Evolutionary conservation across 2,113 vertebrate species (phyloP), one percentile per base, ranked within the genome.

Genomic region (Cepphus grylle): DNA sequence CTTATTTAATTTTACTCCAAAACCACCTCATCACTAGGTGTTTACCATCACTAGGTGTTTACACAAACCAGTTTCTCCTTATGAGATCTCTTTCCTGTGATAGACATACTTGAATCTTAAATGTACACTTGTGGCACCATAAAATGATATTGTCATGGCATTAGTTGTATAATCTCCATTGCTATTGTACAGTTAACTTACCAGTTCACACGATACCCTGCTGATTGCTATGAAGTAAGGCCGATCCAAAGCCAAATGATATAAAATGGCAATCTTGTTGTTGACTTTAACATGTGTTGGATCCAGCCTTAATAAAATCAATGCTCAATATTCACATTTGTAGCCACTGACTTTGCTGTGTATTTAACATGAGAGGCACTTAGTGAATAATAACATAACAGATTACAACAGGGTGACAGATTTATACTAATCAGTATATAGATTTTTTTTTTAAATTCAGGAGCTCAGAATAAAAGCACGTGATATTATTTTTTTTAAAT

Each of bases 21-120:
- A 52, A 40, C 3, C 3, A 71, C 11, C 5, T 11, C 6, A 27
- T 34, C 19, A 14, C 10, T n/a, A 56, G 0, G 6, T n/a, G 1
- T 56, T 81, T 74, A 53, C 12, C 6, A 27, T 34, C 19, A 14
- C 10, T n/a, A 56, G 0, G 6, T n/a, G 1, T 56, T 81, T 74
- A 53, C 4, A 5, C 1, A 34, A 47, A 21, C 4, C 3, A 52
- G 1, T 30, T 77, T 29, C 23, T 66, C 22, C 8, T 87, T 15
- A 30, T 56, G 14, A 47, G 16, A 8, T 27, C 4, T 81, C 23
- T 50, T 82, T 65, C 17, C 34, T n/a, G 12, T 40, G 11, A 10
- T 21, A 65, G 8, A 86, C 23, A 16, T 38, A 47, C 2, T 55
- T 55, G 9, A 78, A 53, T 70, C 22, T 73, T n/a, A 61, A 86